Conservation (phyloP, 2,888 invertebrate genomes). For the Callimorpha dominula region DNA sequence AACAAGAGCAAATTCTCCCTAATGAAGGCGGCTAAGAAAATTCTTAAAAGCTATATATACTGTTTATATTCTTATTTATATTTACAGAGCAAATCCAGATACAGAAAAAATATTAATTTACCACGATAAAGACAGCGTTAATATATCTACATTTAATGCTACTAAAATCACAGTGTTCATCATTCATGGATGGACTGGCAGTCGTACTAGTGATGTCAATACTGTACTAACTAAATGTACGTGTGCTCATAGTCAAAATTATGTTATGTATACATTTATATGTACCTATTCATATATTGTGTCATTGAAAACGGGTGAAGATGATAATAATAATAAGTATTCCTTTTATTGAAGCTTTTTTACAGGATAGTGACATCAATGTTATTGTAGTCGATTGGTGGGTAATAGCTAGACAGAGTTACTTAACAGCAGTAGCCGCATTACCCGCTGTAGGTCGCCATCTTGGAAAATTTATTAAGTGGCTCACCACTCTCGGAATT, state of each 20-base stretch:
- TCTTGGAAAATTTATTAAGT: conserved; percentile 22
- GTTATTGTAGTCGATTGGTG: conserved; percentile 80
- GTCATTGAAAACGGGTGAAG: too few species aligned
- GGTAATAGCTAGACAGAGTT: conserved; percentile 53
- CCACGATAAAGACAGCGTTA: conserved; percentile 8
- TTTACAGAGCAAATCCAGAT: conserved; percentile 10
- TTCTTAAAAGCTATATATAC: not conserved
- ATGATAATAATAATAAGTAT: not conserved
- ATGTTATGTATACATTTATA: not conserved
- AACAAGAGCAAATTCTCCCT: not conserved
- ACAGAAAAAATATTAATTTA: conserved; percentile 5
- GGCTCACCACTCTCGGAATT: conserved; percentile 20
- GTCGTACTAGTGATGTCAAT: conserved; percentile 15
- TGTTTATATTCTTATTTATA: not conserved
- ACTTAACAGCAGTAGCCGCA: conserved; percentile 1
- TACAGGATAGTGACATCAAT: conserved; percentile 67
- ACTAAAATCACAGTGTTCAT: conserved; percentile 15
- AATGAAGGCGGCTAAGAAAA: not conserved
- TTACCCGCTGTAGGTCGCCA: conserved; percentile 15
- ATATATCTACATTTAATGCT: conserved; percentile 13
- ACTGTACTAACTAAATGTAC: conserved; percentile 18
- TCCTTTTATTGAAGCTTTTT: conserved; percentile 60
- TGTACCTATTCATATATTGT: not conserved
- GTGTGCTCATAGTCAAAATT: not conserved
- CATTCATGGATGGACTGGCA: conserved; percentile 28